These are phyloP conservation scores for Diacarnus erythraeanus DNA, from an alignment of 37 sponge, comb jelly and placozoan species.

Conservation along the genomic window DNA sequence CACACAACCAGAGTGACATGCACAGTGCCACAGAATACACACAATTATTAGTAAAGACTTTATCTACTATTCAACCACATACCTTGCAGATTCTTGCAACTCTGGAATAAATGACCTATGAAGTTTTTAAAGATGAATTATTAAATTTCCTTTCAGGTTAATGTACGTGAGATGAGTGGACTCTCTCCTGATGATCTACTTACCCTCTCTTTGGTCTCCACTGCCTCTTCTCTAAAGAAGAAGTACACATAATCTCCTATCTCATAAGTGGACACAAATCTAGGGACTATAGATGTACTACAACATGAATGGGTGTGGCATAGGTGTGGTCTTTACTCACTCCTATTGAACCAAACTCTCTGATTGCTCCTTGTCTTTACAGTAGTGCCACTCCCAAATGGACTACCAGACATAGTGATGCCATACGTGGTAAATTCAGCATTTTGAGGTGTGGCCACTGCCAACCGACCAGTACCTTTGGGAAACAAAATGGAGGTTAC, in stretches of 20 bases:
- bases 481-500: too few relatives aligned
- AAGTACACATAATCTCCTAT: slow-evolving; percentile 72
- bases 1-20: too few relatives aligned
- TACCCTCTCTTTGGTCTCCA: slow-evolving; percentile 37
- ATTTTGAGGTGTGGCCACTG: slow-evolving; percentile 11
- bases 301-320: not conserved
- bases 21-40: too few relatives aligned
- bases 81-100: slow-evolving; percentile 61
- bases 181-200: slow-evolving; percentile 1
- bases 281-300: slow-evolving; percentile 54
- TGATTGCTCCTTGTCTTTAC: slow-evolving; percentile 17
- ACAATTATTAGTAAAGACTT: too few relatives aligned
- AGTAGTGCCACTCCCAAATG: not conserved
- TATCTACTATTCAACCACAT: too few relatives aligned
- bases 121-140: too few relatives aligned
- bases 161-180: not conserved
- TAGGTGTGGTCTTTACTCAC: not conserved
- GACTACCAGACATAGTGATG: slow-evolving; percentile 7
- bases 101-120: slow-evolving; percentile 50
- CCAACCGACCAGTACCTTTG: slow-evolving; percentile 22
- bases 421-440: not conserved
- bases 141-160: too few relatives aligned
- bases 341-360: slow-evolving; percentile 19
- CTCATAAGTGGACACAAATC: slow-evolving; percentile 72
- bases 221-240: slow-evolving; percentile 76